Base-by-base conservation (phyloP, 35 echinoderm and acorn worm genomes). In the Chiridota heheva region DNA sequence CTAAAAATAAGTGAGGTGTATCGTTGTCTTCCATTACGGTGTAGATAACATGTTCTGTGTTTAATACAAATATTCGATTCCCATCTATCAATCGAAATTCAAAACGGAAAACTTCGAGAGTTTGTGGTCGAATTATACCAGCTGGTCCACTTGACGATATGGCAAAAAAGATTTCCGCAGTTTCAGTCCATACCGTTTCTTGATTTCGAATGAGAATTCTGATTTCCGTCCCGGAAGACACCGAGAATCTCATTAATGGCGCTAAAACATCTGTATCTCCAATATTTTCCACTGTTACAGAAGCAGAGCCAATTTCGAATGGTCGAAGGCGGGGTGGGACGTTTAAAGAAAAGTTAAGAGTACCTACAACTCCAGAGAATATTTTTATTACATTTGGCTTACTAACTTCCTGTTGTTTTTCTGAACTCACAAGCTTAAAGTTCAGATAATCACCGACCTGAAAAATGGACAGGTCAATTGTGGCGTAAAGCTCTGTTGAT, bases 401-500 rank as follows among this genome's bases (percentile, higher is more conserved):
- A 38, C n/a, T n/a, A n/a, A n/a, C n/a, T n/a, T n/a, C n/a, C n/a
- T n/a, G n/a, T n/a, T n/a, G n/a, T n/a, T n/a, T n/a, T n/a, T n/a
- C n/a, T n/a, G n/a, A n/a, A n/a, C n/a, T n/a, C n/a, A n/a, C n/a
- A n/a, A n/a, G n/a, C n/a, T n/a, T n/a, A n/a, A n/a, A n/a, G n/a
- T n/a, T n/a, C n/a, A n/a, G n/a, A n/a, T n/a, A n/a, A n/a, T n/a
- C 7, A 58, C 67, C 75, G 29, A 81, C 43, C 1, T 25, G 32
- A 4, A 25, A 18, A 28, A 12, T 43, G 22, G 43, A 56, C 40
- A 88, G 26, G 26, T 88, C 59, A 36, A 88, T 80, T 40, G 63
- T 88, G 7, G 76, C 85, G 46, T 69, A 88, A 25, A 88, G 49
- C 60, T 81, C 45, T 18, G 60, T 49, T 8, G 85, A 80, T 1